Base-by-base conservation (phyloP, 1,140 invertebrate genomes). In the Panagrolaimus sp. region DNA sequence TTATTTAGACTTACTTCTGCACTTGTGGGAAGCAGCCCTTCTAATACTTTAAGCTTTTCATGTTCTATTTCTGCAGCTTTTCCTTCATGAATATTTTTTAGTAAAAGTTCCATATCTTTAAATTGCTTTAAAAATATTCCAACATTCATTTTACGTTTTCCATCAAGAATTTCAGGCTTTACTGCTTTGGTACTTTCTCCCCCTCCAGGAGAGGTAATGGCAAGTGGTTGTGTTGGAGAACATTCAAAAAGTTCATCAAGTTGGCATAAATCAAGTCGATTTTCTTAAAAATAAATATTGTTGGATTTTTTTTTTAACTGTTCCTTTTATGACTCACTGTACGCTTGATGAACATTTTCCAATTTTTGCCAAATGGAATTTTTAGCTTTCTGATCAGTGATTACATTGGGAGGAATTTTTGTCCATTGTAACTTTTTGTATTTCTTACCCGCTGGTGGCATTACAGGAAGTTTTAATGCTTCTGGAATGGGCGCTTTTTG, bases 111-210 rank as follows among this genome's bases (percentile, higher is more conserved):
- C 80, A 93, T 71, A 25, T 16, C 82, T 63, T 84, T 82, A 83
- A 96, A 96, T 84, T 97, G 93, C 84, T 96, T 96, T n/a, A 98
- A 86, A 84, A 97, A 97, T 72, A 98, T 97, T 83, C 96, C 97
- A 0, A 98, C 91, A 80, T 96, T 97, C 44, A 98, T 85, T 83
- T 92, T 96, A 73, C 93, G 85, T 84, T 96, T 97, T n/a, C 91
- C 91, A 83, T 94, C 92, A 46, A 96, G 51, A 57, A 57, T 57
- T 27, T 57, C 20, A 25, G 51, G 51, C 20, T 57, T 57, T 27
- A 57, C 51, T 27, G 51, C 27, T 57, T 57, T 57, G 4, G 51
- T 16, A 27, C 9, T 25, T 25, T 27, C 27, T 20, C 51, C 27
- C n/a, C 27, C n/a, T 20, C 27, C 27, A 57, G 20, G 51, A 11